Base-by-base conservation (phyloP, 2,888 invertebrate genomes). In the Drosophila atripex region DNA sequence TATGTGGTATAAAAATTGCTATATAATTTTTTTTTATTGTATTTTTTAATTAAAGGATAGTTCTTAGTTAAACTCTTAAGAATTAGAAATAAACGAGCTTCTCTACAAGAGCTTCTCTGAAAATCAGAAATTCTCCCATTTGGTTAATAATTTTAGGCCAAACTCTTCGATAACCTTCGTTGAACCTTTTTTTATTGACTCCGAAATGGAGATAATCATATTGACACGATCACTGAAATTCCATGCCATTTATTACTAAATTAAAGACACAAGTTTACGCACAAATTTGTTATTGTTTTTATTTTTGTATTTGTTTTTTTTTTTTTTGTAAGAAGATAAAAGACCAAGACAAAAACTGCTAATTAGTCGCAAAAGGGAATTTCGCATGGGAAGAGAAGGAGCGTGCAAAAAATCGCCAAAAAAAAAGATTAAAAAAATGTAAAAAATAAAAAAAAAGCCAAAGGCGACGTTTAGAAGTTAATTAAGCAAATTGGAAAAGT, bases 391-490 rank as follows among this genome's bases (percentile, higher is more conserved):
- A 49, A 28, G 46, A 49, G 38, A 45, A 35, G 30, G 41, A 51
- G 73, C 54, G 59, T 64, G 51, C 52, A 38, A 55, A 60, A 43
- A 68, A 41, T 47, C 16, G 32, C 32, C 38, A 58, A 46, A 55
- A 18, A 39, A 23, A 28, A 18, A 18, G 18, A 38, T 16, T 28
- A 30, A 30, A 46, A 23, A 60, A 53, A 61, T 55, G 77, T 52
- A 49, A 60, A 60, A 47, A 18, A 35, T 18, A 53, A 49, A 47
- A 55, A 28, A 72, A 63, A 76, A 76, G 85, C 80, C 78, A 66
- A 85, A 80, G 84, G 80, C 76, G 74, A 82, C 80, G 87, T 80
- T 86, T 86, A 84, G 87, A 82, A 86, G 80, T 86, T 86, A 84
- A 82, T 82, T 86, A 82, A 86, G 76, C 66, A 82, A 82, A 82